Percentiles rank a stretch among this genome's conserved stretches.
Evolutionary conservation across 2,113 vertebrate genomes (phyloP).

Genomic region (Clinocottus analis): DNA sequence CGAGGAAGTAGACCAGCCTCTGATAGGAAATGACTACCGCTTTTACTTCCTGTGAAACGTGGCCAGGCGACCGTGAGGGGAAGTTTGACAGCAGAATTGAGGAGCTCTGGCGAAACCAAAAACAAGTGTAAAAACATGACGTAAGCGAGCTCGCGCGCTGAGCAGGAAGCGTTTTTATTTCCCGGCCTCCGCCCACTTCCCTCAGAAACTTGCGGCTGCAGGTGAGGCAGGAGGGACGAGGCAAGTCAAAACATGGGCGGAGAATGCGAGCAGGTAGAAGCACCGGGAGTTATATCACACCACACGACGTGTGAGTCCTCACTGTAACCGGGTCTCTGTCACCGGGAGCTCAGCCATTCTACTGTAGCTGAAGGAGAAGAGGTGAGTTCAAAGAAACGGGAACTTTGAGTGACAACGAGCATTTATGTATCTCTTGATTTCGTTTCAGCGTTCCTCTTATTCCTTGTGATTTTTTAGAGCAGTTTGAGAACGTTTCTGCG

Average conservation of each 20-base stretch:
- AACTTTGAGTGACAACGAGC: too few relatives aligned
- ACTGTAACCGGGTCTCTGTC: neutral
- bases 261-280: neutral
- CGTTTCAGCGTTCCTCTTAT: neutral
- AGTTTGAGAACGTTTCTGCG: neutral
- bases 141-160: neutral
- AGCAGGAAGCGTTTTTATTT: neutral
- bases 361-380: neutral
- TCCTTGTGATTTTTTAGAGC: neutral
- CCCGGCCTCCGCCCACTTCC: neutral
- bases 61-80: neutral
- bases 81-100: neutral
- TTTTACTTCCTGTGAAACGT: conserved; percentile 28
- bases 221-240: neutral
- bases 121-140: conserved; percentile 21
- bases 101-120: conserved; percentile 31
- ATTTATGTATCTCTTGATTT: neutral
- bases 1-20: neutral
- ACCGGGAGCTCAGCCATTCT: neutral
- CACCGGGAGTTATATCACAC: neutral
- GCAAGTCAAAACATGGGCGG: conserved; percentile 28
- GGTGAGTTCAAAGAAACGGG: conserved; percentile 30
- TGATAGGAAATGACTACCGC: neutral
- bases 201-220: rapidly evolving
- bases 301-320: rapidly evolving